Percentiles rank a stretch among this genome's conserved stretches.
Evolutionary conservation across 2,888 invertebrate species (phyloP).

Genomic region (Margaritifera margaritifera): DNA sequence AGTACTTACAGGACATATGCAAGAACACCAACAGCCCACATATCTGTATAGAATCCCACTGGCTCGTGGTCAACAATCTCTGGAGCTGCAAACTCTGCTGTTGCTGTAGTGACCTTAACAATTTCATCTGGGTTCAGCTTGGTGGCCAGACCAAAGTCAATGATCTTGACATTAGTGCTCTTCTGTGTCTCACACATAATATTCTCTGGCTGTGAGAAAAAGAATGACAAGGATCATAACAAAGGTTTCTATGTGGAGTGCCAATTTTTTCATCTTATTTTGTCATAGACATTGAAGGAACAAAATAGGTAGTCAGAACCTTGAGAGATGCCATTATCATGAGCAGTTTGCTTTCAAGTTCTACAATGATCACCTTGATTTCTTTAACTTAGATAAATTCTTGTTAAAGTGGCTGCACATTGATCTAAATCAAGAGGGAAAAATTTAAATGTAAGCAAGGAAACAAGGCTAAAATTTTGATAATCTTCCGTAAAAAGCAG

Average conservation of each 20-base stretch:
- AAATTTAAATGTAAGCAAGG: no score
- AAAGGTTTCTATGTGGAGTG: not conserved
- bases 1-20: constrained; percentile 93
- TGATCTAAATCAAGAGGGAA: no score
- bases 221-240: not conserved
- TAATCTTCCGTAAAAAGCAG: no score
- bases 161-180: constrained; percentile 96
- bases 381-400: no score
- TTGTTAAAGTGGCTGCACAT: no score
- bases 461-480: no score
- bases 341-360: no score
- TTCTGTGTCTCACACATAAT: constrained; percentile 99
- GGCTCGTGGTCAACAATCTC: constrained; percentile 99
- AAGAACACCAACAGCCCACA: constrained; percentile 99
- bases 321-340: no score
- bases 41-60: constrained; percentile 99
- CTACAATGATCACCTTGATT: no score
- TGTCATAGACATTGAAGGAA: no score
- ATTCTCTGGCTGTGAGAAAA: constrained; percentile 92
- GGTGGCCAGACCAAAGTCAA: constrained; percentile 99
- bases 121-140: constrained; percentile 98
- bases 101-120: constrained; percentile 99
- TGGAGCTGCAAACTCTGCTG: constrained; percentile 99
- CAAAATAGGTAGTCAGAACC: no score
- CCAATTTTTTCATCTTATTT: no score